Base-by-base conservation (phyloP, 2,113 vertebrate genomes). In the Pelvicachromis taeniatus region DNA sequence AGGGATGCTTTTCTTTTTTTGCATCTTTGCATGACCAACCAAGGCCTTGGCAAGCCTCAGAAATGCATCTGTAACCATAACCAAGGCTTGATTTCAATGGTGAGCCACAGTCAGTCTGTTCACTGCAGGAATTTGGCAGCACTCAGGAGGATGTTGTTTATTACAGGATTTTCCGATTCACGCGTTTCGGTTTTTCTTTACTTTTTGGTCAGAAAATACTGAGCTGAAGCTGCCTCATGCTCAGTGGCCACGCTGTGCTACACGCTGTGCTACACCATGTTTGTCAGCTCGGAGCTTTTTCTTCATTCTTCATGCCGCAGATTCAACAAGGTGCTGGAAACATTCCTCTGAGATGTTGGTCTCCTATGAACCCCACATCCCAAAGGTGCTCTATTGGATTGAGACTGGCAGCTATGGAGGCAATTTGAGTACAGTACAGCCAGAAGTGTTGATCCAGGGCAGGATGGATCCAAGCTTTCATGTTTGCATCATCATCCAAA, bases 1-100 rank as follows among this genome's bases (percentile, higher is more conserved):
- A 63, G 90, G 94, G 95, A 94, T 95, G 96, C 83, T 77, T 12
- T 77, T 96, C 95, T 95, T 78, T 73, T 73, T 33, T 83, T 81
- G 75, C 38, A 6, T 88, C 16, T 81, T 73, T 61, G 10, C 40
- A 77, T 73, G 26, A 50, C 59, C 59, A 63, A 38, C 33, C n/a
- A 85, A 87, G 58, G 58, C 59, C 12, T 52, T 54, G 26, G 61
- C 38, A 80, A 78, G 54, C 6, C 5, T 55, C 48, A 78, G 45
- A 65, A 87, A 83, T 82, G 29, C 53, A 82, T 85, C 53, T 78
- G 33, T 63, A 35, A 84, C 75, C 82, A 86, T 88, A 85, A 92
- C 83, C 85, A 61, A 63, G 75, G 80, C 33, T 73, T 55, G 77
- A 65, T 88, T 53, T 82, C 81, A 84, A 75, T 77, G 45, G 53